phyloP scores from a whole-genome alignment of 30 jellyfish, hydroid and myxozoan genomes.

The Nemopilema nomurai region DNA sequence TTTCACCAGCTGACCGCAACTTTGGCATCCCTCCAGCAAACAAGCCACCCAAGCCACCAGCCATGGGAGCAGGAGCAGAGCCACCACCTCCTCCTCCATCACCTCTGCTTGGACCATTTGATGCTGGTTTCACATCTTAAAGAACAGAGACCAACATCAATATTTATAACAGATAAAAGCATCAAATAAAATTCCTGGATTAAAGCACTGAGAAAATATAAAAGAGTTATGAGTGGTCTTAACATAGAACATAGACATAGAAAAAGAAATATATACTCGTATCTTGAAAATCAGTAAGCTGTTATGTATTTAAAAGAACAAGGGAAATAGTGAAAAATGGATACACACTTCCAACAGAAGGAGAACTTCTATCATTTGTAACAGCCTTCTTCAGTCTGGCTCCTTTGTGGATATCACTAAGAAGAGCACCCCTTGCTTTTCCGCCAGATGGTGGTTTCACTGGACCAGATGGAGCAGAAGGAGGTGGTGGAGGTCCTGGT shows the following conservation, averaged over 20 bases:
- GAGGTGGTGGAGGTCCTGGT: constrained; percentile 88
- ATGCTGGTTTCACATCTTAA: constrained; percentile 33
- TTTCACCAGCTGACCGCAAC: constrained; percentile 63
- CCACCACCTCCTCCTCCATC: constrained; percentile 74
- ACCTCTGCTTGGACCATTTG: constrained; percentile 60
- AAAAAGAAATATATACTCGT: too few species aligned
- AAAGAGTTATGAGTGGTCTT: too few species aligned
- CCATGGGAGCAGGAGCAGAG: constrained; percentile 37
- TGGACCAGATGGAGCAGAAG: constrained; percentile 66
- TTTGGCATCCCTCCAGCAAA: constrained; percentile 90
- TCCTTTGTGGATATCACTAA: constrained; percentile 72
- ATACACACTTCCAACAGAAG: constrained; percentile 74
- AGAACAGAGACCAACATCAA: too few species aligned
- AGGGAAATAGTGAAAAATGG: too few species aligned
- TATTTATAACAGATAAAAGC: too few species aligned
- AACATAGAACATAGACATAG: too few species aligned
- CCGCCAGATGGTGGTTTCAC: constrained; percentile 76
- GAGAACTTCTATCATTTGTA: constrained; percentile 86
- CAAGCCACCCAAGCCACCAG: constrained; percentile 81
- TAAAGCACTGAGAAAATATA: too few species aligned
- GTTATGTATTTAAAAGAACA: neutral
- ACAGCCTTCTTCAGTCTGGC: constrained; percentile 83
- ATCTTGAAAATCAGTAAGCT: too few species aligned
- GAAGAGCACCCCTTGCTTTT: constrained; percentile 72
- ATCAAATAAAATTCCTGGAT: too few species aligned